Evolutionary conservation across 2,888 invertebrate species (phyloP).

Genomic region (Augiades crinisus): DNA sequence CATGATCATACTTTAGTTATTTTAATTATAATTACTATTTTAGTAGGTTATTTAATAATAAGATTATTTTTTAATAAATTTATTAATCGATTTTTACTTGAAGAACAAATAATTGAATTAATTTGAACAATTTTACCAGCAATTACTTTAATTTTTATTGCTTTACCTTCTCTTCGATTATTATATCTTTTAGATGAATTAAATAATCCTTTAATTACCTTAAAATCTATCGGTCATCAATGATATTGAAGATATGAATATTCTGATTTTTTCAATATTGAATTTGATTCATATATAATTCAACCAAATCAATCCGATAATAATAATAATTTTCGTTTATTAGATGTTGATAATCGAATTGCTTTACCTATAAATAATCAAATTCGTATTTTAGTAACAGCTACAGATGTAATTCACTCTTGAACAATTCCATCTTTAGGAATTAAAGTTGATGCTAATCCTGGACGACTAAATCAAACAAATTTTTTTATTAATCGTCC

Average conservation of each 20-base stretch:
- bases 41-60: constrained; percentile 81
- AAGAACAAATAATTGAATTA: constrained; percentile 83
- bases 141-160: constrained; percentile 83
- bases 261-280: constrained; percentile 71
- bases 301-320: constrained; percentile 55
- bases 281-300: constrained; percentile 38
- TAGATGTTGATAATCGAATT: constrained; percentile 84
- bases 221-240: constrained; percentile 85
- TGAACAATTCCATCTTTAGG: constrained; percentile 84
- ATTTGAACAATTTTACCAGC: constrained; percentile 84
- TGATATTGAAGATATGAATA: constrained; percentile 87
- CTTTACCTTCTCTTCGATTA: constrained; percentile 81
- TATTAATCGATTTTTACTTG: constrained; percentile 79
- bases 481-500: constrained; percentile 82
- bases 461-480: constrained; percentile 84
- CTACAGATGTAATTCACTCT: constrained; percentile 85
- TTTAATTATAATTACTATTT: constrained; percentile 82
- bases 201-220: constrained; percentile 77
- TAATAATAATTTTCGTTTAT: constrained; percentile 76
- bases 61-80: constrained; percentile 80
- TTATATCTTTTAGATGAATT: constrained; percentile 84
- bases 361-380: constrained; percentile 81
- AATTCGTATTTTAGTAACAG: constrained; percentile 83
- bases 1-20: constrained; percentile 83
- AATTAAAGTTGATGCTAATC: constrained; percentile 84